phyloP scores from a whole-genome alignment of 2,888 invertebrate species.

The Sminthurides aquaticus region DNA sequence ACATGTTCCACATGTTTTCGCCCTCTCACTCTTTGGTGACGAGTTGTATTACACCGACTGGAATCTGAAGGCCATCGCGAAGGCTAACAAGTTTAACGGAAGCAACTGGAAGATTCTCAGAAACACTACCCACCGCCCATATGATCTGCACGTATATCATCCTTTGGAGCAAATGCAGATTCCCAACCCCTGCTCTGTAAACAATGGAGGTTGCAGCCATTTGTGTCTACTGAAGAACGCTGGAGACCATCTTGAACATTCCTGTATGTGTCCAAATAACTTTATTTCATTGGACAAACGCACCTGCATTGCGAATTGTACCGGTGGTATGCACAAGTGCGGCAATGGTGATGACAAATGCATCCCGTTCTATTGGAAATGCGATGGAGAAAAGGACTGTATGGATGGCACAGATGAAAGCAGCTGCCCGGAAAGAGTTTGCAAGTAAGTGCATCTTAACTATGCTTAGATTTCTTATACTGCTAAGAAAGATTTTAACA shows the following conservation, averaged over 20 bases:
- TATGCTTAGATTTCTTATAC: too few relatives aligned
- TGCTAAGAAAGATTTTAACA: too few relatives aligned
- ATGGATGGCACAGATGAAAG: conserved; percentile 85
- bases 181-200: conserved; percentile 78
- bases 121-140: conserved; percentile 90
- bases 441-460: conserved; percentile 50
- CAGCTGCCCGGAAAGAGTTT: conserved; percentile 74
- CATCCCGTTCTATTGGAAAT: conserved; percentile 67
- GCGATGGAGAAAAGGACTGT: conserved; percentile 83
- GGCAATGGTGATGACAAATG: conserved; percentile 63
- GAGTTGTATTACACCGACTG: conserved; percentile 95
- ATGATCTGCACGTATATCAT: conserved; percentile 88
- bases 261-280: conserved; percentile 92
- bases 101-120: conserved; percentile 62
- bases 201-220: conserved; percentile 95
- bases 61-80: conserved; percentile 86
- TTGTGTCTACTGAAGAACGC: conserved; percentile 82
- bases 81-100: conserved; percentile 82
- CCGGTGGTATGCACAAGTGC: conserved; percentile 74
- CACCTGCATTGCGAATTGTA: conserved; percentile 91
- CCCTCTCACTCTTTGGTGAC: conserved; percentile 87
- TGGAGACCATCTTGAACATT: conserved; percentile 67
- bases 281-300: conserved; percentile 72
- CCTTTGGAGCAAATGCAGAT: conserved; percentile 73
- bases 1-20: conserved; percentile 88